Evolutionary conservation across 2,113 vertebrate species (phyloP).

Genomic region (Anolis sagrei): DNA sequence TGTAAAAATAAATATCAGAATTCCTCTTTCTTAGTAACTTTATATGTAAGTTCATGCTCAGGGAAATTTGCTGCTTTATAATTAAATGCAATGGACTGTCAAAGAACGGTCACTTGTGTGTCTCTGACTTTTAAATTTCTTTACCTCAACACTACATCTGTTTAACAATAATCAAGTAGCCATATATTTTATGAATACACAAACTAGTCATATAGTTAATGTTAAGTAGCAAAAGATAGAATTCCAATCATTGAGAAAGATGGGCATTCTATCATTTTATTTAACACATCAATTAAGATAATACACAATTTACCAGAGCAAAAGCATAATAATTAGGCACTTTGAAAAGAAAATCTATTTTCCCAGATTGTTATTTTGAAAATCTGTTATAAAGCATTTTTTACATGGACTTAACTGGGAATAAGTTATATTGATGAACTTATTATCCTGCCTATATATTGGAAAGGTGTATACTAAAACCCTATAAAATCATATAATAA

Average conservation of each 20-base stretch:
- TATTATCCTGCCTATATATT: too few species aligned
- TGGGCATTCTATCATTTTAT: too few species aligned
- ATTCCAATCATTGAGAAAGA: background rate
- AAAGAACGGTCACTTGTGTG: fast-evolving
- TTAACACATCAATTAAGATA: background rate
- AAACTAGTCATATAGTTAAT: background rate
- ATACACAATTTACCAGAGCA: background rate
- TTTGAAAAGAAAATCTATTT: background rate
- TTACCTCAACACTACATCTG: background rate
- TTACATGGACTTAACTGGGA: background rate
- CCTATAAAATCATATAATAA: too few species aligned
- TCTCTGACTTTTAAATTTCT: background rate
- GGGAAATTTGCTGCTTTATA: background rate
- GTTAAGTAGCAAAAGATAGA: fast-evolving
- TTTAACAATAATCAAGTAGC: background rate
- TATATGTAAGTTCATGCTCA: background rate
- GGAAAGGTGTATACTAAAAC: too few species aligned
- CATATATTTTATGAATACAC: background rate
- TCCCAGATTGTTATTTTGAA: background rate
- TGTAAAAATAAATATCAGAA: background rate
- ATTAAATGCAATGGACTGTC: background rate
- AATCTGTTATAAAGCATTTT: background rate
- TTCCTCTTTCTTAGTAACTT: background rate
- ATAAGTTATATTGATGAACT: too few species aligned
- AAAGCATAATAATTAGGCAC: background rate